A percentile compares a stretch with the other conserved stretches of the same genome.
Conservation (phyloP, 2,888 invertebrate species). For the Thyatira batis region DNA sequence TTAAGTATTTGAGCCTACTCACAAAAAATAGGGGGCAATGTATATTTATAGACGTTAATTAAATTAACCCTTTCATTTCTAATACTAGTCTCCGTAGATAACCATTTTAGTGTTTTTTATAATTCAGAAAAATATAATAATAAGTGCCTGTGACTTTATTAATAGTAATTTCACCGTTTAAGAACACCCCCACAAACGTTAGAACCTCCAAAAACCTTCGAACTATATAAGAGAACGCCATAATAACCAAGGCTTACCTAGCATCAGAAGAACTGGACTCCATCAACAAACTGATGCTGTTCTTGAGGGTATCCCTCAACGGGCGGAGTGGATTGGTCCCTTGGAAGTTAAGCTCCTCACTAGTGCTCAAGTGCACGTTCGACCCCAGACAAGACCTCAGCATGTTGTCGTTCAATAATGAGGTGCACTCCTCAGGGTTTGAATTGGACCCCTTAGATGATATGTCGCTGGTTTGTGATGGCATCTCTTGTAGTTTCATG, state of each 20-base stretch:
- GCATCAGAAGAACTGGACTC: slow-evolving; percentile 56
- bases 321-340: slow-evolving; percentile 67
- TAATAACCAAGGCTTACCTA: slow-evolving; percentile 55
- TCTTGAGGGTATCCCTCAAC: slow-evolving; percentile 70
- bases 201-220: too few species aligned
- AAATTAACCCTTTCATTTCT: too few species aligned
- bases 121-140: too few species aligned
- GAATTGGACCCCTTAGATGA: slow-evolving; percentile 35
- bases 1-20: too few species aligned
- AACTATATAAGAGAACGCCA: too few species aligned
- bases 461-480: slow-evolving; percentile 51
- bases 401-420: slow-evolving; percentile 56
- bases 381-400: slow-evolving; percentile 67
- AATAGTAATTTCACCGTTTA: too few species aligned
- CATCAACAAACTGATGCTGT: slow-evolving; percentile 72
- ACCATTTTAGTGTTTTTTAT: too few species aligned
- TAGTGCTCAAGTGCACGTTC: slow-evolving; percentile 64
- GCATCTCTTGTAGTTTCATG: slow-evolving; percentile 66
- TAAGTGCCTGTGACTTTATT: too few species aligned
- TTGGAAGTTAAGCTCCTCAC: slow-evolving; percentile 64
- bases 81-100: too few species aligned
- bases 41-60: too few species aligned
- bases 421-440: slow-evolving; percentile 37
- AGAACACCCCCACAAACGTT: too few species aligned
- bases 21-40: too few species aligned